These are phyloP conservation scores for Norana najaformis DNA, from an alignment of 2,888 invertebrate species.

Conservation along the genomic window DNA sequence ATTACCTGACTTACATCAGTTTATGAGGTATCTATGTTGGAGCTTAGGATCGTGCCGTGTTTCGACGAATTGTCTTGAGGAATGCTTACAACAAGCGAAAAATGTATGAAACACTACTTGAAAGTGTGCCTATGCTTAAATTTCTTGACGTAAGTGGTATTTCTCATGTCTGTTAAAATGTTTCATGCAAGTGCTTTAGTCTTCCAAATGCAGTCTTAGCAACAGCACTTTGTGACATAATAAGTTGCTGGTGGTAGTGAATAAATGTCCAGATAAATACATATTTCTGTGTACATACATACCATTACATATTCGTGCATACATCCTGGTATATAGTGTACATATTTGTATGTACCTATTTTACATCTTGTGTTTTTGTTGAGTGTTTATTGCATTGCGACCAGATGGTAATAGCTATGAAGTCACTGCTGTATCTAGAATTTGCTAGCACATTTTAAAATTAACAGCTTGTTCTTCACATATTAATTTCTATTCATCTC, in stretches of 20 bases:
- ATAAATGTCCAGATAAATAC: neutral
- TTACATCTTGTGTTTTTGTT: neutral
- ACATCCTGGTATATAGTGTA: neutral
- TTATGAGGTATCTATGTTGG: neutral
- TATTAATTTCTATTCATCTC: neutral
- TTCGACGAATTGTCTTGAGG: constrained; percentile 91
- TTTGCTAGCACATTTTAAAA: neutral
- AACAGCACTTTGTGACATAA: neutral
- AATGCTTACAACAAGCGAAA: constrained; percentile 95
- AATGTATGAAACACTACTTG: constrained; percentile 91
- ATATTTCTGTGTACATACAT: neutral
- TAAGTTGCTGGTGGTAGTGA: neutral
- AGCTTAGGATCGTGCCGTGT: constrained; percentile 60
- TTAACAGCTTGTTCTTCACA: neutral
- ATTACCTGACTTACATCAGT: neutral
- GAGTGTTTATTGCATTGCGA: neutral
- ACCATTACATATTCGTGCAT: no score
- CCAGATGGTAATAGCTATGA: neutral
- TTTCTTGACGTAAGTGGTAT: constrained; percentile 77
- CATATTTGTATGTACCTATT: no score
- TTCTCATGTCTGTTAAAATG: neutral
- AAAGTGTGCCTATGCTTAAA: constrained; percentile 93
- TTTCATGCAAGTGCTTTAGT: neutral
- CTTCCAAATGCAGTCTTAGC: neutral
- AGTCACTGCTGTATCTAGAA: neutral